These are phyloP conservation scores for Ennomos erosarius DNA, from an alignment of 2,888 invertebrate genomes.

Conservation along the genomic window DNA sequence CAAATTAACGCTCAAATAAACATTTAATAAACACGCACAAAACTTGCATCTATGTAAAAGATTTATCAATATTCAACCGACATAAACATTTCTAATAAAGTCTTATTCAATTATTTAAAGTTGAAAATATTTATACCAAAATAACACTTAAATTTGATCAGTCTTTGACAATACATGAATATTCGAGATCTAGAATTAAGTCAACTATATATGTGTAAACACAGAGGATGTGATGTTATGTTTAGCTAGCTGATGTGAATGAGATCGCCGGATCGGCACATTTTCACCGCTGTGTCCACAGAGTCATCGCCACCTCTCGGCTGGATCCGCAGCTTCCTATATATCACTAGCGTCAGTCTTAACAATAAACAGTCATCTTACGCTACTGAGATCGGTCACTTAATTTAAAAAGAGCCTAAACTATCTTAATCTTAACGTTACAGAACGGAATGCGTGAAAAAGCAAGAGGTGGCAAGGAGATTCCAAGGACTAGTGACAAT, in stretches of 20 bases:
- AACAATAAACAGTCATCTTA: constrained; percentile 54
- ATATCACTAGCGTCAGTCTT: constrained; percentile 64
- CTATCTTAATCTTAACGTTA: constrained; percentile 41
- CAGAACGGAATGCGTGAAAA: constrained; percentile 30
- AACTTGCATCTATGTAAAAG: constrained; percentile 65
- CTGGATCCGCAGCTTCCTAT: constrained; percentile 45
- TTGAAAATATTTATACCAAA: constrained; percentile 56
- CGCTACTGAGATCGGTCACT: constrained; percentile 45
- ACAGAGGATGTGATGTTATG: constrained; percentile 29
- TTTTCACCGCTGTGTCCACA: constrained; percentile 35
- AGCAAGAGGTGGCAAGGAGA: constrained; percentile 39
- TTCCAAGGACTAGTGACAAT: constrained; percentile 29
- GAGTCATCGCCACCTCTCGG: constrained; percentile 43
- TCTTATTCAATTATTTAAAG: constrained; percentile 57
- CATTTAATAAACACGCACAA: constrained; percentile 68
- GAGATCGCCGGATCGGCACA: constrained; percentile 39
- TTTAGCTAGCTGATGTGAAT: constrained; percentile 28
- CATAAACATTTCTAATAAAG: constrained; percentile 65
- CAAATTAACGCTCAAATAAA: constrained; percentile 63
- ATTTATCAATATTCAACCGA: constrained; percentile 70
- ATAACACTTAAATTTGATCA: constrained; percentile 46
- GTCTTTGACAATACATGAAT: constrained; percentile 40
- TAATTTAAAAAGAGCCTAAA: constrained; percentile 35
- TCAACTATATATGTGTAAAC: constrained; percentile 33
- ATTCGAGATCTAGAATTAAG: constrained; percentile 44